Conservation (phyloP, 2,113 vertebrate genomes). For the Sphaerodactylus townsendi region DNA sequence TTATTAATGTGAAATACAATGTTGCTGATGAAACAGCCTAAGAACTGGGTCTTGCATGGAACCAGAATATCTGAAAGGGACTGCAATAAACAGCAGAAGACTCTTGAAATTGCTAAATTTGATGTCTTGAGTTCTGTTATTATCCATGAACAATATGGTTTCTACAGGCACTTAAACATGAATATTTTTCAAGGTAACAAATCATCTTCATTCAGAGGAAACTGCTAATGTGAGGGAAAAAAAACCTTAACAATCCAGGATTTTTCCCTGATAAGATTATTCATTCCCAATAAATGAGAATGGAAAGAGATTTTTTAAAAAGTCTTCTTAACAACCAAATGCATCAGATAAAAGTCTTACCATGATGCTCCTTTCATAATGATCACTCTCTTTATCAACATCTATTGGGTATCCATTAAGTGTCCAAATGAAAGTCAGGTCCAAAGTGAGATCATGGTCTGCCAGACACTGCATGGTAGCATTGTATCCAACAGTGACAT, state of each 20-base stretch:
- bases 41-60: background rate
- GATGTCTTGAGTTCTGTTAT: background rate
- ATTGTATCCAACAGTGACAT: conserved; percentile 89
- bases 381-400: conserved; percentile 82
- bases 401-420: conserved; percentile 89
- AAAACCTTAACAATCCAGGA: background rate
- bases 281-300: background rate
- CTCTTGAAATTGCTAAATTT: background rate
- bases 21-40: no score
- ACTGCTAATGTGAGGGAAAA: background rate
- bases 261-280: background rate
- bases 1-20: no score
- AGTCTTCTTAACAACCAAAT: background rate
- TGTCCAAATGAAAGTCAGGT: conserved; percentile 95
- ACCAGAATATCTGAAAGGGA: background rate
- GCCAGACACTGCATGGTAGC: conserved; percentile 90
- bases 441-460: conserved; percentile 85
- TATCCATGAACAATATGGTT: background rate
- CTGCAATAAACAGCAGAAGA: background rate
- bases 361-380: conserved; percentile 84
- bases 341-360: conserved; percentile 73
- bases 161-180: background rate
- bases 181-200: background rate
- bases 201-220: background rate
- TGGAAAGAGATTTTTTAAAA: background rate